Conservation (phyloP, 2,888 invertebrate species). For the Oxyteleia sp. region DNA sequence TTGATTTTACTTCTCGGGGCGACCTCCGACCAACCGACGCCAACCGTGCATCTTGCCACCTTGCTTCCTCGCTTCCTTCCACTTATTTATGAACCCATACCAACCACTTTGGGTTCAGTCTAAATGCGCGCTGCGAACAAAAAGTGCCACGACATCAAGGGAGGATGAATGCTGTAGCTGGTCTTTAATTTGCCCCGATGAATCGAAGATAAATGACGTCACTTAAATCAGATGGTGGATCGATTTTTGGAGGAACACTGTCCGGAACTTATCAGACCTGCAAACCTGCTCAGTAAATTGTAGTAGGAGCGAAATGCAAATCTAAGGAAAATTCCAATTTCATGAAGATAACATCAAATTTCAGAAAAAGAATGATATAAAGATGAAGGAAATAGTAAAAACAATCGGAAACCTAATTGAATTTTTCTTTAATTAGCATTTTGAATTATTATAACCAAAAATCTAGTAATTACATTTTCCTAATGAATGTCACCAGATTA, state of each 20-base stretch:
- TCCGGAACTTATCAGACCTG: not conserved
- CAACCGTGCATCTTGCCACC: conserved; percentile 82
- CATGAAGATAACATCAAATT: too few species aligned
- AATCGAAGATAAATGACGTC: conserved; percentile 47
- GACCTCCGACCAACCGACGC: conserved; percentile 83
- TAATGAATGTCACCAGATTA: too few species aligned
- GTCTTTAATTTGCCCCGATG: conserved; percentile 42
- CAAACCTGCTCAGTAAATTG: not conserved
- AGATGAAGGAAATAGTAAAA: too few species aligned
- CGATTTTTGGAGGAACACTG: not conserved
- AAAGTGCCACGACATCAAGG: conserved; percentile 77
- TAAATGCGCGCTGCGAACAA: conserved; percentile 66
- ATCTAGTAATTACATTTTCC: too few species aligned
- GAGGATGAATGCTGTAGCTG: conserved; percentile 53
- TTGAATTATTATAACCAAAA: too few species aligned
- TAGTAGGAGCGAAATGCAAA: too few species aligned
- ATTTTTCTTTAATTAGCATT: too few species aligned
- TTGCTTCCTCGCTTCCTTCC: conserved; percentile 77
- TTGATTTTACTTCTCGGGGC: conserved; percentile 80
- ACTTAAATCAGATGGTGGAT: conserved; percentile 20
- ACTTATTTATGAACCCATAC: conserved; percentile 66
- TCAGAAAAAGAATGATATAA: too few species aligned
- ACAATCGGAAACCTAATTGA: too few species aligned
- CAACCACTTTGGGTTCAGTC: conserved; percentile 50
- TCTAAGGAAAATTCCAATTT: too few species aligned